Evolutionary conservation across 2,888 invertebrate genomes (phyloP).

Genomic region (Philonicus albiceps): DNA sequence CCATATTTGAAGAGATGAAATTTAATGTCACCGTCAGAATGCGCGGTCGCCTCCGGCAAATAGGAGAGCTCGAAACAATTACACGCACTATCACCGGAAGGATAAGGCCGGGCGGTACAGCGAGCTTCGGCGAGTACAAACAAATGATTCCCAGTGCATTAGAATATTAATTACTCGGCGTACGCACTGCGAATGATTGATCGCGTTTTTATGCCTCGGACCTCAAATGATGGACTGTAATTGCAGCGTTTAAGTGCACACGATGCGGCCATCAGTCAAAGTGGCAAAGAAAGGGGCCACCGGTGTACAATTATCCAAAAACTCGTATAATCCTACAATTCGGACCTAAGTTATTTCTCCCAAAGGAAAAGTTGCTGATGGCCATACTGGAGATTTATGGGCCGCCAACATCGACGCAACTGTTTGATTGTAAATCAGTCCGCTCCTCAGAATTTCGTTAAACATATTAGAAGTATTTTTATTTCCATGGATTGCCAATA

Average conservation of each 20-base stretch:
- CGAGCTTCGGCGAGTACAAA: neutral
- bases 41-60: neutral
- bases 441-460: neutral
- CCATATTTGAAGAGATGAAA: conserved; percentile 38
- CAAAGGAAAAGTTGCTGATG: conserved; percentile 19
- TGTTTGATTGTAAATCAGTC: conserved; percentile 4
- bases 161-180: conserved; percentile 32
- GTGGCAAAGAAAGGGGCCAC: conserved; percentile 30
- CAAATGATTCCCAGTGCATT: conserved; percentile 35
- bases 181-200: conserved; percentile 25
- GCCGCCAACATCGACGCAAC: neutral
- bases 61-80: neutral
- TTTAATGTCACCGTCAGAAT: conserved; percentile 38
- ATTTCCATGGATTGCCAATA: neutral
- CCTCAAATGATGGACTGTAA: conserved; percentile 30
- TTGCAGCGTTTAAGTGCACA: conserved; percentile 34
- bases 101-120: neutral
- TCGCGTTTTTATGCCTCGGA: conserved; percentile 8
- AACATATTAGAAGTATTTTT: neutral
- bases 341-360: conserved; percentile 32
- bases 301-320: conserved; percentile 34
- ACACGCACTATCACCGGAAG: neutral
- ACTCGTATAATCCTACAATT: conserved; percentile 26
- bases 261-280: conserved; percentile 36
- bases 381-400: neutral